phyloP scores from a whole-genome alignment of 2,113 vertebrate genomes.

The Macquaria ambigua region DNA sequence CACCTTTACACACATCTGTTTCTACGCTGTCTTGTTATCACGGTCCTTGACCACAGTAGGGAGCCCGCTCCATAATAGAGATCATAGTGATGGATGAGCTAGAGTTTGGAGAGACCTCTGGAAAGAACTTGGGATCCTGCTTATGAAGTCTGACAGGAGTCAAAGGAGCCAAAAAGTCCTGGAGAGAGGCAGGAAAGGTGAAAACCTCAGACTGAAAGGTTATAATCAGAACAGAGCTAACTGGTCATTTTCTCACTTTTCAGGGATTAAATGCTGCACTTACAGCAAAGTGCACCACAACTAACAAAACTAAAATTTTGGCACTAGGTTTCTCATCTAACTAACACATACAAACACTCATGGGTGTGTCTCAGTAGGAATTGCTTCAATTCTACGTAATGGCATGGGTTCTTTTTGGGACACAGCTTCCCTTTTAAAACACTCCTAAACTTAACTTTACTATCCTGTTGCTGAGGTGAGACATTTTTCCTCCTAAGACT shows the following conservation, averaged over 20 bases:
- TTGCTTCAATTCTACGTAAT: conserved; percentile 37
- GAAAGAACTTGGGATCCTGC: conserved; percentile 69
- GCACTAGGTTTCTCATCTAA: no score
- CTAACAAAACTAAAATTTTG: not conserved
- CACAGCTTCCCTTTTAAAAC: conserved; percentile 42
- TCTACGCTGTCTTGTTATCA: conserved; percentile 69
- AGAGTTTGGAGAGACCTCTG: conserved; percentile 69
- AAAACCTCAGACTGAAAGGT: conserved; percentile 49
- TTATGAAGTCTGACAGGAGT: conserved; percentile 64
- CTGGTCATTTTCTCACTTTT: conserved; percentile 43
- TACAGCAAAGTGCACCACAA: conserved; percentile 5
- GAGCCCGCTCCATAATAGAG: conserved; percentile 61
- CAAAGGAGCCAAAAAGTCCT: conserved; percentile 35
- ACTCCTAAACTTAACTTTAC: conserved; percentile 58
- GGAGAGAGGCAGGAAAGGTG: conserved; percentile 65
- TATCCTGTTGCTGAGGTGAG: conserved; percentile 59
- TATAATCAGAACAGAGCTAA: conserved; percentile 46
- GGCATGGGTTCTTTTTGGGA: conserved; percentile 47
- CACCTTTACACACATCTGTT: conserved; percentile 79
- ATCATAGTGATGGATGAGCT: conserved; percentile 82
- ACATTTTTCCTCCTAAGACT: conserved; percentile 42
- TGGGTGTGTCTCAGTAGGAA: conserved; percentile 32
- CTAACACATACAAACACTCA: no score
- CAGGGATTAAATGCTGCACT: conserved; percentile 3
- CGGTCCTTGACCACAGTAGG: conserved; percentile 67